Percentiles rank a stretch among this genome's conserved stretches.
These are phyloP conservation scores for Cydia strobilella DNA, from an alignment of 1,140 invertebrate species.

Conservation along the genomic window DNA sequence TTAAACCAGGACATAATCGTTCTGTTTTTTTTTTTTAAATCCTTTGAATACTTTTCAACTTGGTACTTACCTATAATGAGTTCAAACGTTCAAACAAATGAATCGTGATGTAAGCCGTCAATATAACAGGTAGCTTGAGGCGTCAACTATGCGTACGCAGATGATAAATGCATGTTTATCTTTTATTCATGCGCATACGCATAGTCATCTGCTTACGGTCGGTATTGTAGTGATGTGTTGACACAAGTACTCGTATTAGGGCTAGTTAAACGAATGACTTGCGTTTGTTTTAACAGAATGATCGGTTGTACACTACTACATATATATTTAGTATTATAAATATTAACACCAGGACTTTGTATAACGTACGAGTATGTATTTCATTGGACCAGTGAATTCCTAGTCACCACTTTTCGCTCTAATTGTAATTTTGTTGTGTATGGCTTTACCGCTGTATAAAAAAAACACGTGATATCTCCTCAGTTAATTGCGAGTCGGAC, in stretches of 20 bases:
- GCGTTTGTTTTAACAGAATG: background rate
- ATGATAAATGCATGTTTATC: conserved; percentile 10
- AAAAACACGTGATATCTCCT: too few relatives aligned
- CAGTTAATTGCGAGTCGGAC: too few relatives aligned
- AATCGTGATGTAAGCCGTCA: background rate
- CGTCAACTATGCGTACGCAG: conserved; percentile 1
- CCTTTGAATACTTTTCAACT: background rate
- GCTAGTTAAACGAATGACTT: background rate
- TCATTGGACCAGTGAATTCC: too few relatives aligned
- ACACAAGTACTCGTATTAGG: conserved; percentile 8
- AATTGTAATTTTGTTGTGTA: too few relatives aligned
- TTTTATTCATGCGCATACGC: background rate
- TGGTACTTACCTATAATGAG: background rate
- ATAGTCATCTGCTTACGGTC: background rate
- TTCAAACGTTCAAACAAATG: background rate
- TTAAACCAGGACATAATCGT: too few relatives aligned
- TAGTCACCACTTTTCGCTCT: too few relatives aligned
- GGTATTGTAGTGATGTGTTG: background rate
- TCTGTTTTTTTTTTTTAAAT: too few relatives aligned
- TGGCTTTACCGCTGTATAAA: too few relatives aligned
- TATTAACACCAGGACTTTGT: too few relatives aligned
- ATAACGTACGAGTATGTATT: too few relatives aligned
- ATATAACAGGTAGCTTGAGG: background rate
- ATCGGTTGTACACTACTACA: background rate
- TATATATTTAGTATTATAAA: too few relatives aligned